Percentiles rank a stretch among this genome's conserved stretches.
These are phyloP conservation scores for Rotaria socialis DNA, from an alignment of 2,888 invertebrate species.

Conservation along the genomic window DNA sequence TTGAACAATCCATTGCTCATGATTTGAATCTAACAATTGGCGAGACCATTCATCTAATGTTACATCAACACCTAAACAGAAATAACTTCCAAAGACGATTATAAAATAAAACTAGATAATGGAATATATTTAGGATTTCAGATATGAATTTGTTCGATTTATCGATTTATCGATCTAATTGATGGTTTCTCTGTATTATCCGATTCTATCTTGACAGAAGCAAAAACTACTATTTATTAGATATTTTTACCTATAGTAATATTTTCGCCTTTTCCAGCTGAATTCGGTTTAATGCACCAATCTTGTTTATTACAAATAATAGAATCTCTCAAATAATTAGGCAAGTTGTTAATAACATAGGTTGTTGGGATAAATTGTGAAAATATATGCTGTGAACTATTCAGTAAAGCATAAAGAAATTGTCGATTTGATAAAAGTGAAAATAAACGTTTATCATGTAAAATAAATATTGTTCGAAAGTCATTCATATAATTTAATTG, in stretches of 20 bases:
- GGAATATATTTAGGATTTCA: too few species aligned
- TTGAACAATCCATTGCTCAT: neutral
- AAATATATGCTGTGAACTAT: neutral
- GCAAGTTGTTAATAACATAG: neutral
- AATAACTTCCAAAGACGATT: neutral
- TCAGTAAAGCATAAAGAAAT: neutral
- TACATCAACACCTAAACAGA: neutral
- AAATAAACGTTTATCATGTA: neutral
- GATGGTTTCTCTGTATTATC: too few species aligned
- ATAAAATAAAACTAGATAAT: too few species aligned
- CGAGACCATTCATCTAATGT: neutral
- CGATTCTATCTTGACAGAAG: too few species aligned
- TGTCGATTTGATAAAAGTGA: neutral
- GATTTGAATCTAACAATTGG: neutral
- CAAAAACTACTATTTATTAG: too few species aligned
- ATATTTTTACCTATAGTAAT: neutral
- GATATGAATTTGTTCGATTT: too few species aligned
- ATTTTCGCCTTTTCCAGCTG: constrained; percentile 3
- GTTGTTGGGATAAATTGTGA: neutral
- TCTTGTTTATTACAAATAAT: neutral
- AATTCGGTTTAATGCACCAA: neutral
- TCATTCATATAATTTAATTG: too few species aligned
- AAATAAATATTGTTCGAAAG: too few species aligned
- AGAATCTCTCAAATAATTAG: neutral
- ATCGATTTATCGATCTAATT: too few species aligned